Conservation (phyloP, 2,888 invertebrate species). For the Dynastes hyllus region DNA sequence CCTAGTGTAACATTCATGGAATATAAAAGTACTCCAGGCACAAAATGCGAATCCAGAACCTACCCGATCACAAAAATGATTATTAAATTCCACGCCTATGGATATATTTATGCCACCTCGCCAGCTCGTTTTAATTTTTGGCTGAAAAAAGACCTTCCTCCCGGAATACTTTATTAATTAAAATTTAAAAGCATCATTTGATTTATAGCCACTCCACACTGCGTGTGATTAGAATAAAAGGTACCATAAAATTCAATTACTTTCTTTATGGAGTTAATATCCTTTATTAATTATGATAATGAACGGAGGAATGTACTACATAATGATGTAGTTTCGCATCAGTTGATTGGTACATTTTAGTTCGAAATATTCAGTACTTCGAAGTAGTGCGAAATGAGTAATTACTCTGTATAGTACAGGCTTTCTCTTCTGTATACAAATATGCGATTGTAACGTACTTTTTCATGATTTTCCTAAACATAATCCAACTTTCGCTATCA, state of each 20-base stretch:
- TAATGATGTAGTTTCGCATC: no score
- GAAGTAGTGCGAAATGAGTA: no score
- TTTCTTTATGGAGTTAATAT: slow-evolving; percentile 6
- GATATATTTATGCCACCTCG: slow-evolving; percentile 1
- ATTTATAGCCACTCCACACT: slow-evolving; percentile 22
- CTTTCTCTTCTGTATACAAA: no score
- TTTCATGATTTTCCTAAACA: no score
- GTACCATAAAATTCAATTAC: slow-evolving; percentile 10
- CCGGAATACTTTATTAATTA: slow-evolving; percentile 41
- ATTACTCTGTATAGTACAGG: no score
- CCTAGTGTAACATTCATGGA: background rate
- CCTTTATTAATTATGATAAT: background rate
- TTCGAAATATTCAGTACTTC: no score
- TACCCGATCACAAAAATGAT: slow-evolving; percentile 3
- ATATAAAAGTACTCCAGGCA: background rate
- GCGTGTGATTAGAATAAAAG: slow-evolving; percentile 5
- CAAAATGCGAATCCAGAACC: background rate
- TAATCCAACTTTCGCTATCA: no score
- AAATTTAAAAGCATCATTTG: slow-evolving; percentile 34
- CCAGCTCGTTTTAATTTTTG: slow-evolving; percentile 14
- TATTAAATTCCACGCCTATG: slow-evolving; percentile 30
- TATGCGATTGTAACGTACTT: no score
- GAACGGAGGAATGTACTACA: background rate
- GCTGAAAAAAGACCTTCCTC: slow-evolving; percentile 22
- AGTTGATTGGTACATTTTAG: no score